A percentile compares a stretch with the other conserved stretches of the same genome.
phyloP scores from a whole-genome alignment of 2,113 vertebrate species.

The Podiceps cristatus region DNA sequence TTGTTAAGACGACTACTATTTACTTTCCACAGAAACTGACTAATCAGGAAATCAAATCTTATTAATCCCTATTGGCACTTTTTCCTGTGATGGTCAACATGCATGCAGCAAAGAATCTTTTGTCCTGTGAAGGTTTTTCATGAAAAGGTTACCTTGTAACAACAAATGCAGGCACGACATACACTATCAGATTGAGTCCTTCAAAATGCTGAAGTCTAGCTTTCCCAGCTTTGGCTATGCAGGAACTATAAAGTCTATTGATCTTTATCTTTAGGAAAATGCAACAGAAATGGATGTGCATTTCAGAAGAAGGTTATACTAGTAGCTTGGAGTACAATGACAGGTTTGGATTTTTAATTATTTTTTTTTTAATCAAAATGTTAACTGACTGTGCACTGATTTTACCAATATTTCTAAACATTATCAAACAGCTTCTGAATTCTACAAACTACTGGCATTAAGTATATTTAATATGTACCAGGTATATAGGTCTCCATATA shows the following conservation, averaged over 20 bases:
- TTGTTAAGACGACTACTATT: neutral
- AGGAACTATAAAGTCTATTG: neutral
- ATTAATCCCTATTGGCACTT: neutral
- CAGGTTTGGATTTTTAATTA: fast-evolving
- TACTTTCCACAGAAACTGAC: neutral
- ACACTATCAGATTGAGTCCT: neutral
- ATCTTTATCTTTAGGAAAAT: neutral
- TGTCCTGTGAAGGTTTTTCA: neutral
- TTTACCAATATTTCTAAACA: neutral
- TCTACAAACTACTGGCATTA: neutral
- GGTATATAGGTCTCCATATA: neutral
- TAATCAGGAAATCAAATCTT: neutral
- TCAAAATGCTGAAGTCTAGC: neutral
- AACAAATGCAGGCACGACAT: neutral
- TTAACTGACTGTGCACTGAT: neutral
- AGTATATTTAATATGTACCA: neutral
- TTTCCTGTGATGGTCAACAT: neutral
- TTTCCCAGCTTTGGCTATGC: neutral
- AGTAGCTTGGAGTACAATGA: neutral
- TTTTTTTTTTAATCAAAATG: neutral
- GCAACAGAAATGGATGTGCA: neutral
- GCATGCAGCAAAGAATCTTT: neutral
- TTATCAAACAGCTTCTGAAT: neutral
- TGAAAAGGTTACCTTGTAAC: neutral
- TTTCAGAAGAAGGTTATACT: neutral